phyloP scores from a whole-genome alignment of 2,797 vertebrate genomes.

The Channallabes apus region DNA sequence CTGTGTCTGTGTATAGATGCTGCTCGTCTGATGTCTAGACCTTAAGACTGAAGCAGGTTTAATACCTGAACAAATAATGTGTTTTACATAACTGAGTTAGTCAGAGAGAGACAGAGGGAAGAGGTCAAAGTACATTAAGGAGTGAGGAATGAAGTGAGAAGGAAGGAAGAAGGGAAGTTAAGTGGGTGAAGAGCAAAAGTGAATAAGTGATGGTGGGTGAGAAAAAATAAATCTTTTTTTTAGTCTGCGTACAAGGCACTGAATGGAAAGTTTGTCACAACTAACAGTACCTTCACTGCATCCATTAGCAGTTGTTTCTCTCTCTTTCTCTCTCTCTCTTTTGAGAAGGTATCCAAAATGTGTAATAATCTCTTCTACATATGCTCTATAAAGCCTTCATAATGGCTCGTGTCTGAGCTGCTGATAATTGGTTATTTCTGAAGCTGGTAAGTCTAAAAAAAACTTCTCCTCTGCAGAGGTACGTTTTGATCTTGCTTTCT shows the following conservation, averaged over 20 bases:
- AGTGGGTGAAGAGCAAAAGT: constrained; percentile 13
- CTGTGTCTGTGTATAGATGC: not conserved
- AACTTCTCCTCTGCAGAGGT: no score
- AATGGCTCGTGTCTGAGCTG: no score
- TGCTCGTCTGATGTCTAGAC: constrained; percentile 36
- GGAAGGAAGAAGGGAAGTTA: constrained; percentile 15
- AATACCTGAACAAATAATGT: constrained; percentile 10
- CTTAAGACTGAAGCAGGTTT: not conserved
- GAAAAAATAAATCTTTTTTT: not conserved
- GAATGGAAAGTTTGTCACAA: not conserved
- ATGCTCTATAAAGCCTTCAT: no score
- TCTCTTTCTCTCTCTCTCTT: not conserved
- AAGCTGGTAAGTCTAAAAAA: no score
- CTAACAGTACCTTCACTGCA: not conserved
- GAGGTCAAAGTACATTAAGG: not conserved
- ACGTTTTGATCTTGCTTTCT: no score
- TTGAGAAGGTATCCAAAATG: not conserved
- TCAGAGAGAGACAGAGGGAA: constrained; percentile 19
- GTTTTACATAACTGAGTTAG: constrained; percentile 6
- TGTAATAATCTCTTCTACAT: no score
- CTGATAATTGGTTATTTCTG: no score
- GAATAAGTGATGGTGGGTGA: constrained; percentile 26
- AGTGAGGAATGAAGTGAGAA: not conserved
- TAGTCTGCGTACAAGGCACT: constrained; percentile 24
- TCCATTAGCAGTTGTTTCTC: not conserved